Evolutionary conservation across 2,797 vertebrate genomes (phyloP), one percentile per base, ranked within the genome.

Genomic region (Strix occidentalis): DNA sequence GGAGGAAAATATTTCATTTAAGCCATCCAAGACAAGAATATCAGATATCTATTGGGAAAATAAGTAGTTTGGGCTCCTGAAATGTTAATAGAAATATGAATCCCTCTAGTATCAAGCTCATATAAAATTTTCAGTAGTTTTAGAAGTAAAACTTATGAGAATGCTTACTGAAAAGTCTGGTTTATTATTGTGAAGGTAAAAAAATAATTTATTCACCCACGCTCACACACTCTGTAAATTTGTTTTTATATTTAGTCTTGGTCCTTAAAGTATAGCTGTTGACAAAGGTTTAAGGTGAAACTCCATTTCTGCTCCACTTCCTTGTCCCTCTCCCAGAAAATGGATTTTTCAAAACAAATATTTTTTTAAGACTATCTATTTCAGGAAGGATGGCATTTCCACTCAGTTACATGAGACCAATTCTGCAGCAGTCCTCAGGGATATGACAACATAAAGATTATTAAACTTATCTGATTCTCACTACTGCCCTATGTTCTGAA

Each of bases 21-120:
- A 89, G 37, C 28, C 28, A 92, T 72, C 8, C 43, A 72, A 83
- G 87, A 83, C 17, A 76, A 84, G 75, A 87, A 92, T 91, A 87
- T 77, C 20, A 83, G 87, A 72, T 81, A 87, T 81, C 69, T 92
- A 20, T 78, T 72, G 65, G 61, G 56, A 91, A 94, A 95, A 77
- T 89, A 90, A 94, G 37, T 77, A 57, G 35, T 41, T 88, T 72
- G 21, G 35, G n/a, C 15, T 84, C 54, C 69, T 85, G 84, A 92
- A 91, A 92, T 64, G 29, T 79, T 96, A 79, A 84, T 84, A 72
- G 46, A 81, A 91, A 79, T 29, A 54, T 46, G 37, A 93, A 76
- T 86, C 25, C 18, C 43, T 75, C 39, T 39, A 78, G 43, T 66
- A 56, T 65, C 78, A 89, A 85, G 65, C 19, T 75, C 21, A 64